These are phyloP conservation scores for Oncorhynchus kisutch DNA, from an alignment of 2,113 vertebrate species.

Conservation along the genomic window DNA sequence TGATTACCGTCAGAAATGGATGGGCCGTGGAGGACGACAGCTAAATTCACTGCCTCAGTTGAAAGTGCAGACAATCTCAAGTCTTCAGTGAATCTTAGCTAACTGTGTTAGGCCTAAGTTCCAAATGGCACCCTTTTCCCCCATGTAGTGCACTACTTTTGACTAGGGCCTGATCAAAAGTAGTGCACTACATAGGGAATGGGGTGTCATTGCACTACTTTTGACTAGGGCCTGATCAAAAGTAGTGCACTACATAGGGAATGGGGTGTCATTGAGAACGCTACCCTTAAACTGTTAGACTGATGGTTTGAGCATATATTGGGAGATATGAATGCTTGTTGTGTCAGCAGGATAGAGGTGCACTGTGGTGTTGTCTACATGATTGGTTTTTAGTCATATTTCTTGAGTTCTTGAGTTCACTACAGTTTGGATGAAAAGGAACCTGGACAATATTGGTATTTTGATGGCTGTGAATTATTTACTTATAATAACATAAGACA, in stretches of 20 bases:
- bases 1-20: conserved; percentile 11
- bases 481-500: background rate
- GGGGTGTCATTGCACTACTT: no score
- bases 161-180: no score
- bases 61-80: background rate
- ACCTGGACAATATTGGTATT: conserved; percentile 47
- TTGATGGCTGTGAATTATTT: conserved; percentile 51
- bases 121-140: background rate
- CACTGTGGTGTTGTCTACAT: background rate
- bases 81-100: background rate
- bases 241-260: no score
- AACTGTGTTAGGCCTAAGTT: background rate
- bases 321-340: background rate
- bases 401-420: background rate
- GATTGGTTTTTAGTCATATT: no score
- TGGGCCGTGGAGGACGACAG: background rate
- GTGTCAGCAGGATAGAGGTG: background rate
- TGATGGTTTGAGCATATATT: background rate
- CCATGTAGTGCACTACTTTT: no score
- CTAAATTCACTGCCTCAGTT: conserved; percentile 13
- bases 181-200: no score
- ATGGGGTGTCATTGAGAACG: no score
- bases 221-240: no score
- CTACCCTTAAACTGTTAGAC: no score
- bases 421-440: conserved; percentile 19